Conservation (phyloP, 2,888 invertebrate genomes). For the Drosophila differens region DNA sequence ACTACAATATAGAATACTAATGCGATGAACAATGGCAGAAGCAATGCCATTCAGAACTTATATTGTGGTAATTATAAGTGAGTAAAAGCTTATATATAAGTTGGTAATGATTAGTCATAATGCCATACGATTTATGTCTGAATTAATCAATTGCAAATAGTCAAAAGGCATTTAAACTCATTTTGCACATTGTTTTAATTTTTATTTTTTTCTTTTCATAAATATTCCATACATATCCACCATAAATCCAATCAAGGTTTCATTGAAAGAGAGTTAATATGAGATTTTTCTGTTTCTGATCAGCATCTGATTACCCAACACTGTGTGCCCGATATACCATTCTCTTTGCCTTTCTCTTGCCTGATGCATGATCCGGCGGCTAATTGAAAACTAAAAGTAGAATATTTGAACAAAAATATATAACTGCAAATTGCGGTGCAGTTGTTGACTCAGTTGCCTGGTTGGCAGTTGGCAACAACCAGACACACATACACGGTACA, state of each 20-base stretch:
- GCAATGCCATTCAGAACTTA: neutral
- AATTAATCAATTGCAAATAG: neutral
- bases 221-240: too few relatives aligned
- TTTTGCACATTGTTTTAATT: neutral
- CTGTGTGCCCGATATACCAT: conserved; percentile 45
- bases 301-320: conserved; percentile 20
- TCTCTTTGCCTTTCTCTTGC: conserved; percentile 78
- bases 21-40: neutral
- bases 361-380: conserved; percentile 42
- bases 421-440: conserved; percentile 38
- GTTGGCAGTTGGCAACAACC: conserved; percentile 36
- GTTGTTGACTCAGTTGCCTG: neutral
- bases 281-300: neutral
- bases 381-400: conserved; percentile 71
- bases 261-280: neutral
- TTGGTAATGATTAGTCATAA: neutral
- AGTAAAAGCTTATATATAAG: neutral
- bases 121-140: neutral
- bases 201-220: neutral
- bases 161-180: neutral
- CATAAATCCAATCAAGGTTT: neutral
- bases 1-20: neutral
- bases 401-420: conserved; percentile 41
- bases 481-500: conserved; percentile 12
- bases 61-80: neutral